Evolutionary conservation across 2,888 invertebrate genomes (phyloP).

Genomic region (Aporophyla nigra): DNA sequence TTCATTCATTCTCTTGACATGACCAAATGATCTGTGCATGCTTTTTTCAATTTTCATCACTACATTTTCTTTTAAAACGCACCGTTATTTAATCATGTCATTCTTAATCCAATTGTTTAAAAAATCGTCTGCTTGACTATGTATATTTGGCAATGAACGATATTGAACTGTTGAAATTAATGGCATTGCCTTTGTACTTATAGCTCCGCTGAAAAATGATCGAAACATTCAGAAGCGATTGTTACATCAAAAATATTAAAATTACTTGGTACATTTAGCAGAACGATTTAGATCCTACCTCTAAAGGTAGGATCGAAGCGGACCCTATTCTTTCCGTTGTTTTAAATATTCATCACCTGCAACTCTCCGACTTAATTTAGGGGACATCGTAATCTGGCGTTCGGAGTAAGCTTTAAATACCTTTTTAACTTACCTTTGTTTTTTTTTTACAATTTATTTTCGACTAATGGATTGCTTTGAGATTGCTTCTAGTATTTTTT

Average conservation of each 20-base stretch:
- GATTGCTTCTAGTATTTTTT: constrained; percentile 33
- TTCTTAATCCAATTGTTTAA: not conserved
- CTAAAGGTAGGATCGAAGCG: constrained; percentile 46
- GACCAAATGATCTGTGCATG: too few species aligned
- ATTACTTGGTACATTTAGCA: constrained; percentile 12
- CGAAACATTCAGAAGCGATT: not conserved
- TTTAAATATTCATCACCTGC: constrained; percentile 82
- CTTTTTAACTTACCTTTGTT: constrained; percentile 75
- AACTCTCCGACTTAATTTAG: constrained; percentile 78
- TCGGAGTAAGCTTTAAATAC: constrained; percentile 77
- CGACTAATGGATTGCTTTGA: constrained; percentile 57
- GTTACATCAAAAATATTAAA: constrained; percentile 2
- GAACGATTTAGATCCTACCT: too few species aligned
- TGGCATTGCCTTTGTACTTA: not conserved
- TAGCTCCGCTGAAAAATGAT: not conserved
- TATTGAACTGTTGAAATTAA: not conserved
- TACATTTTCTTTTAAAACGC: too few species aligned
- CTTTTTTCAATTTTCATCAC: too few species aligned
- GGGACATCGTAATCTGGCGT: constrained; percentile 78
- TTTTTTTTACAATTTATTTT: constrained; percentile 65
- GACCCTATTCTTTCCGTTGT: constrained; percentile 65
- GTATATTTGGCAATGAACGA: not conserved
- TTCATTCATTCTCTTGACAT: too few species aligned
- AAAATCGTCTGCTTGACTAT: not conserved
- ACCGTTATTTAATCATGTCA: not conserved